phyloP scores from a whole-genome alignment of 53 echinoderm and acorn worm genomes.

The Crossaster papposus region DNA sequence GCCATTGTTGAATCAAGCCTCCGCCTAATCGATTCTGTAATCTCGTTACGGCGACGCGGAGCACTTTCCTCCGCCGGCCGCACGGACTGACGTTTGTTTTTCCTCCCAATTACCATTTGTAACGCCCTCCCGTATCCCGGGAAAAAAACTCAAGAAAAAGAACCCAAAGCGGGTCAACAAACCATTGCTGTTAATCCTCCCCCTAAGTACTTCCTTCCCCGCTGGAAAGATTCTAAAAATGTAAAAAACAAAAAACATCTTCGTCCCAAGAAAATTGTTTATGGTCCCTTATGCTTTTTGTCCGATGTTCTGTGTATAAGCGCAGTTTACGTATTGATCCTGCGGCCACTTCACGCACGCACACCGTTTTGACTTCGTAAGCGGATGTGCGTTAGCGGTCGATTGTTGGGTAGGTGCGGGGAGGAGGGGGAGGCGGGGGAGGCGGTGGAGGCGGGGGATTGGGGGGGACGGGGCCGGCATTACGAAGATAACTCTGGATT shows the following conservation, averaged over 20 bases:
- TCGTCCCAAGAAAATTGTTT: background rate
- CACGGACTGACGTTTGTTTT: constrained; percentile 8
- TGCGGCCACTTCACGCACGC: constrained; percentile 23
- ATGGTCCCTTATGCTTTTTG: background rate
- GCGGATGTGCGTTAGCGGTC: constrained; percentile 37
- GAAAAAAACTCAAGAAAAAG: background rate
- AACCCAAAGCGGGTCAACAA: background rate
- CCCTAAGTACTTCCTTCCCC: background rate
- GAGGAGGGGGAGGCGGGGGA: background rate
- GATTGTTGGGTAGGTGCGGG: constrained; percentile 14
- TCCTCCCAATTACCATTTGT: background rate
- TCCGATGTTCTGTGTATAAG: background rate
- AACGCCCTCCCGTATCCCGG: background rate
- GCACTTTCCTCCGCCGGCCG: background rate
- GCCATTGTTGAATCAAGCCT: background rate
- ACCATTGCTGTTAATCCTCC: background rate
- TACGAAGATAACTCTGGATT: too few species aligned
- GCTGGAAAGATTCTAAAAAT: background rate
- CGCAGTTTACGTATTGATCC: constrained; percentile 46
- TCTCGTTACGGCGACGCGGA: background rate
- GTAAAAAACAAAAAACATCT: background rate
- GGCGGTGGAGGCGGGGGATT: background rate
- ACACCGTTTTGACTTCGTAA: constrained; percentile 29
- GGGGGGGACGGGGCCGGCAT: background rate
- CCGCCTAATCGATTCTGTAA: background rate